These are phyloP conservation scores for Spatula versicolor DNA, from an alignment of 2,797 vertebrate genomes.

Conservation along the genomic window DNA sequence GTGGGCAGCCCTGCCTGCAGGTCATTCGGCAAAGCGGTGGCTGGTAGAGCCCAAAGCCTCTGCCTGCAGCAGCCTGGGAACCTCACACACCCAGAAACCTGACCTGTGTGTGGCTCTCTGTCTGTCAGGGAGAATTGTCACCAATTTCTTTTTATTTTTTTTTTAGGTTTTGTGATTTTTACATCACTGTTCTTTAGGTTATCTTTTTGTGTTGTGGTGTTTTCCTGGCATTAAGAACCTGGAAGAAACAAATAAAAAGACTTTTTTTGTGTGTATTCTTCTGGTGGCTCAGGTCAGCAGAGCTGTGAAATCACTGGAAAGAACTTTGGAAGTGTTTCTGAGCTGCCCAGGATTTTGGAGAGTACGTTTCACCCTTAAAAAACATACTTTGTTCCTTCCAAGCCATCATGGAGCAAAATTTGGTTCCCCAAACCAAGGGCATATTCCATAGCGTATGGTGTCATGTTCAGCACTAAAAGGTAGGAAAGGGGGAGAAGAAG, in stretches of 20 bases:
- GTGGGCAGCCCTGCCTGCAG: not conserved
- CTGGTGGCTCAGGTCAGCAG: not conserved
- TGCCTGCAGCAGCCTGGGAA: not conserved
- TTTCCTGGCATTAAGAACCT: not conserved
- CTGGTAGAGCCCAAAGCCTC: not conserved
- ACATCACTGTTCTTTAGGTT: not conserved
- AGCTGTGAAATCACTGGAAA: not conserved
- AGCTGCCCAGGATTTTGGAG: not conserved
- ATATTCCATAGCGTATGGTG: too few species aligned
- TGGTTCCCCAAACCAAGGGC: not conserved
- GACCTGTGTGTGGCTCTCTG: rapidly evolving
- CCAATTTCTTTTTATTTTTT: not conserved
- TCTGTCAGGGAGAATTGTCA: rapidly evolving
- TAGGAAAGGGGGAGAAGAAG: too few species aligned
- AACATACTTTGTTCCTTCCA: not conserved
- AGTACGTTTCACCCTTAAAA: not conserved
- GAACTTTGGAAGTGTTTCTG: not conserved
- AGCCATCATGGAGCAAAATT: not conserved
- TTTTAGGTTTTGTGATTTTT: not conserved
- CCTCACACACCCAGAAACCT: too few species aligned
- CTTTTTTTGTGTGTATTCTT: not conserved
- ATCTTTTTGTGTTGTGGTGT: not conserved
- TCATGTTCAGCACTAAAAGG: too few species aligned
- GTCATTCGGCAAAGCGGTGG: not conserved
- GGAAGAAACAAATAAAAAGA: not conserved